Percentiles rank a stretch among this genome's conserved stretches.
Evolutionary conservation across 2,888 invertebrate genomes (phyloP).

Genomic region (Drosophila greeni): DNA sequence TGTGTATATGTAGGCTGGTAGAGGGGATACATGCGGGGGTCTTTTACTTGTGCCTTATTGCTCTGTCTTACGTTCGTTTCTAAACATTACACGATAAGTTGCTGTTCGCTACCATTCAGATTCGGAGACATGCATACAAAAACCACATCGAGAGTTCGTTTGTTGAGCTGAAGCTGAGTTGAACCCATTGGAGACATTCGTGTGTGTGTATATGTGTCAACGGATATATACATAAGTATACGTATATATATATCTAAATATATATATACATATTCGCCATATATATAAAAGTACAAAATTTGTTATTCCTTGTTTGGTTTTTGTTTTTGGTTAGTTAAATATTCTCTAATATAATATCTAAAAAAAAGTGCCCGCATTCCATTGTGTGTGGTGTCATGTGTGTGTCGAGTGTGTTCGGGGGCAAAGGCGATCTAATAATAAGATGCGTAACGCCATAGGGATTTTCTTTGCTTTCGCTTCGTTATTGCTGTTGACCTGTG

Average conservation of each 20-base stretch:
- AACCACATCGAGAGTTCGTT: constrained; percentile 50
- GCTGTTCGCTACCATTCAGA: constrained; percentile 20
- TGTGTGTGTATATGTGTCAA: constrained; percentile 19
- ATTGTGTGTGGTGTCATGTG: constrained; percentile 4
- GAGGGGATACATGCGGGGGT: constrained; percentile 12
- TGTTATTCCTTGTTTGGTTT: constrained; percentile 29
- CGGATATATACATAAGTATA: constrained; percentile 23
- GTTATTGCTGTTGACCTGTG: background rate
- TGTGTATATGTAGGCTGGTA: constrained; percentile 8
- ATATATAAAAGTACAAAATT: constrained; percentile 63
- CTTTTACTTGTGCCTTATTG: constrained; percentile 22
- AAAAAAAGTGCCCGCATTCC: constrained; percentile 25
- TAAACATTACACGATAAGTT: constrained; percentile 31
- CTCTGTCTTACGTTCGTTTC: constrained; percentile 18
- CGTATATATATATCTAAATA: constrained; percentile 25
- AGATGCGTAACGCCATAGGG: background rate
- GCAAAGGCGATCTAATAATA: constrained; percentile 5
- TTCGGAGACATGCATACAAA: constrained; percentile 33
- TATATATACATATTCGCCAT: constrained; percentile 40
- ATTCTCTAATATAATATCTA: constrained; percentile 30
- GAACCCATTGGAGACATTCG: constrained; percentile 24
- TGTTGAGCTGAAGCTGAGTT: constrained; percentile 19
- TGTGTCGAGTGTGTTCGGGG: constrained; percentile 7
- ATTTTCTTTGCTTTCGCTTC: background rate
- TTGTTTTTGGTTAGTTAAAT: constrained; percentile 19